Base-by-base conservation (phyloP, 35 echinoderm and acorn worm genomes). In the Holothuria glaberrima region DNA sequence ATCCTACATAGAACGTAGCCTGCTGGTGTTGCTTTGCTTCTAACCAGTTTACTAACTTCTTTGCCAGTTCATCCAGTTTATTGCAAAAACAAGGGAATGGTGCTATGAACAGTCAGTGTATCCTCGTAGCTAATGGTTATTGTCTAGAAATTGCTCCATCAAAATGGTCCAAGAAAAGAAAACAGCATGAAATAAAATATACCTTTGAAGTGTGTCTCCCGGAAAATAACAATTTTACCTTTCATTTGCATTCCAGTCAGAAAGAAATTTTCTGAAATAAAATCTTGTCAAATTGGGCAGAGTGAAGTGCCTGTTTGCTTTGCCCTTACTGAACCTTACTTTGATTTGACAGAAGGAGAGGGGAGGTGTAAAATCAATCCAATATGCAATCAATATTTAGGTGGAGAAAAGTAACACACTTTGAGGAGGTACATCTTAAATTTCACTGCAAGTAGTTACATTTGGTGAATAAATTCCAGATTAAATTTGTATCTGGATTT, bases 351-450 rank as follows among this genome's bases (percentile, higher is more conserved):
- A 28, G 74, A n/a, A 35, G 19, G 74, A 48, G 73, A 48, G 71
- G 71, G 71, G 18, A 41, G 33, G 50, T 78, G 74, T 78, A 78
- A 78, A 78, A 78, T 78, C 74, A 78, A 78, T 78, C 41, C 36
- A 48, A 78, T 78, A 78, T 78, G 35, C 74, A n/a, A 78, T 78
- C 74, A 35, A 78, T 78, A 78, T 78, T 78, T 78, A 56, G 74
- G 74, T 78, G 46, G 22, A 54, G 27, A 48, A 78, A 78, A 48
- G 74, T 78, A 78, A 78, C 74, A 78, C 74, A 78, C 74, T 27
- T 48, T 26, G 50, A 48, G 20, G 38, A 78, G 74, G n/a, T n/a
- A 78, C 50, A 48, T 30, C 36, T 78, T 48, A 35, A 78, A 48
- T 78, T 78, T 78, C 74, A 21, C 74, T 48, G 20, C 31, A 41